Percentiles rank a stretch among this genome's conserved stretches.
phyloP scores from a whole-genome alignment of 1,140 invertebrate species.

The Apis laboriosa region DNA sequence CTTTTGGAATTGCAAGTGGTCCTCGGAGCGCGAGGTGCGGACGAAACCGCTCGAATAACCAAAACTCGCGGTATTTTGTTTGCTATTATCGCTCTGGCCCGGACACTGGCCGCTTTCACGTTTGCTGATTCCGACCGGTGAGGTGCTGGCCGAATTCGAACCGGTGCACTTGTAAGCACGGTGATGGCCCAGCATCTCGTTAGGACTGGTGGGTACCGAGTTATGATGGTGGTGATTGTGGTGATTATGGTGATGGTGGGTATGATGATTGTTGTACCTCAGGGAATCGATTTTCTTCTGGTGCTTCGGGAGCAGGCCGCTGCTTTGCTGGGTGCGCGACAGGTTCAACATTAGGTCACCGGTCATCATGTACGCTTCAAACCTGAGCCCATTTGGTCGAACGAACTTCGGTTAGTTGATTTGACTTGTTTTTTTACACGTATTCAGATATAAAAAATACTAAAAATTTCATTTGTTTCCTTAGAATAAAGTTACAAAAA shows the following conservation, averaged over 20 bases:
- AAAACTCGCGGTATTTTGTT: slow-evolving; percentile 66
- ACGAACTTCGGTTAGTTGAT: too few species aligned
- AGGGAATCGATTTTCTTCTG: slow-evolving; percentile 85
- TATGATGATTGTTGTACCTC: slow-evolving; percentile 80
- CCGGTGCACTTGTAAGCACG: slow-evolving; percentile 77
- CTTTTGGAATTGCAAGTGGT: slow-evolving; percentile 90
- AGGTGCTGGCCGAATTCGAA: slow-evolving; percentile 82
- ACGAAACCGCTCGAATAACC: slow-evolving; percentile 82
- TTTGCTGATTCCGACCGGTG: slow-evolving; percentile 80
- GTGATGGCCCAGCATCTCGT: slow-evolving; percentile 82
- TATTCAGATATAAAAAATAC: too few species aligned
- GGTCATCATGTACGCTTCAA: slow-evolving; percentile 98
- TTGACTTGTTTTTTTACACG: too few species aligned
- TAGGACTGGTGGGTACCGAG: slow-evolving; percentile 91
- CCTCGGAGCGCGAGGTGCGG: slow-evolving; percentile 91
- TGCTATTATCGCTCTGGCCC: slow-evolving; percentile 43
- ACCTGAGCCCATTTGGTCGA: slow-evolving; percentile 76
- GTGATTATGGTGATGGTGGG: slow-evolving; percentile 80
- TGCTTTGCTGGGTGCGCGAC: slow-evolving; percentile 87
- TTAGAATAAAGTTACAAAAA: too few species aligned
- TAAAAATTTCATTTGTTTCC: too few species aligned
- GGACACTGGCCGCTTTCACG: slow-evolving; percentile 75
- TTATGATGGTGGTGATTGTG: slow-evolving; percentile 82
- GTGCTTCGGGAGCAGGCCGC: slow-evolving; percentile 83
- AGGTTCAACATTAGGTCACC: slow-evolving; percentile 96